These are phyloP conservation scores for Ciona savignyi DNA, from an alignment of 23 tunicate species.

Conservation along the genomic window DNA sequence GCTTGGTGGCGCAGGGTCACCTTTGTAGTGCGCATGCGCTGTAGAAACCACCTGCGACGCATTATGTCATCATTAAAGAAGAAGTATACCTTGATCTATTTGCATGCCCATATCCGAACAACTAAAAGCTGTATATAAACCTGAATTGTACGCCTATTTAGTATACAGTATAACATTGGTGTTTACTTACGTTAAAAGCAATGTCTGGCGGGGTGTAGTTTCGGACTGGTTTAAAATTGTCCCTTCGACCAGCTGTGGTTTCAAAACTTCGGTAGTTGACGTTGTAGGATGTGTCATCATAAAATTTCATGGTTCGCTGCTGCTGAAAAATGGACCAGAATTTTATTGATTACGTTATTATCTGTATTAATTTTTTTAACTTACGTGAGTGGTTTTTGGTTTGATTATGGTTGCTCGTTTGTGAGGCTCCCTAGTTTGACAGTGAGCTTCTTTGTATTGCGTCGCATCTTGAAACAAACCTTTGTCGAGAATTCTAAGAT, in stretches of 20 bases:
- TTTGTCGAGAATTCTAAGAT: conserved; percentile 4
- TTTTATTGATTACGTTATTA: neutral
- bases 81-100: too few relatives aligned
- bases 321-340: conserved; percentile 1
- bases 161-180: too few relatives aligned
- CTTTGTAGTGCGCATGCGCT: conserved; percentile 48
- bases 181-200: conserved; percentile 23
- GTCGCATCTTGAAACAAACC: conserved; percentile 24
- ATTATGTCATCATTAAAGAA: too few relatives aligned
- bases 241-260: neutral
- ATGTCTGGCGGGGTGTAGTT: conserved; percentile 34
- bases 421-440: conserved; percentile 3
- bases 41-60: conserved; percentile 35
- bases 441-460: conserved; percentile 14
- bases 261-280: conserved; percentile 15
- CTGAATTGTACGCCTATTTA: too few relatives aligned
- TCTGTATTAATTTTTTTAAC: neutral
- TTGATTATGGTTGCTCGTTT: conserved; percentile 12
- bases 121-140: too few relatives aligned
- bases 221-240: conserved; percentile 23
- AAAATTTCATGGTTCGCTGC: conserved; percentile 13
- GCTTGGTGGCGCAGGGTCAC: conserved; percentile 43
- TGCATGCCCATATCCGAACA: too few relatives aligned
- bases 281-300: conserved; percentile 36
- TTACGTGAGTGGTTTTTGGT: conserved; percentile 3